Conservation (phyloP, 2,113 vertebrate species). For the Rhynchomys soricoides region DNA sequence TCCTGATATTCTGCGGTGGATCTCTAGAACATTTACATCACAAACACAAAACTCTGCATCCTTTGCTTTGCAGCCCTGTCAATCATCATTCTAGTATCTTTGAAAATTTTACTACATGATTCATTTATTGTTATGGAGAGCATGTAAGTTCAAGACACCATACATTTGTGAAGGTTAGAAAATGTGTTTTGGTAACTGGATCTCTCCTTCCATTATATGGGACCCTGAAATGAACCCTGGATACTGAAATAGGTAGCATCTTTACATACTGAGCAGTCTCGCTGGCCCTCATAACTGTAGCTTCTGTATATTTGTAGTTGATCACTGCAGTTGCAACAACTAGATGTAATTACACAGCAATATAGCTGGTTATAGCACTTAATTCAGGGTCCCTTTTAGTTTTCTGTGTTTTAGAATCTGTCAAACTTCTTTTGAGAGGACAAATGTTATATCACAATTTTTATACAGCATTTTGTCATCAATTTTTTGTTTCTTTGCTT, state of each 20-base stretch:
- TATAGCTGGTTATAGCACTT: neutral
- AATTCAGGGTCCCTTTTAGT: too few species aligned
- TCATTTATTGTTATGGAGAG: neutral
- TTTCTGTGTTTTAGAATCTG: too few species aligned
- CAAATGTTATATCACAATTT: too few species aligned
- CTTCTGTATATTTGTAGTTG: neutral
- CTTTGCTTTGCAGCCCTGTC: neutral
- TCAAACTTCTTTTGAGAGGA: too few species aligned
- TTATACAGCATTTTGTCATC: too few species aligned
- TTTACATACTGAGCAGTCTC: neutral
- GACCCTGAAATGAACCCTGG: neutral
- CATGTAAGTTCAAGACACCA: neutral
- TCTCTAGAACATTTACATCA: neutral
- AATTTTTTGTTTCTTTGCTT: too few species aligned
- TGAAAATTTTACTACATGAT: neutral
- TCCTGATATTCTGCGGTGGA: neutral
- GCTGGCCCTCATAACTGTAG: neutral
- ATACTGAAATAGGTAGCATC: neutral
- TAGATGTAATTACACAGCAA: neutral
- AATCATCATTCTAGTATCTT: neutral
- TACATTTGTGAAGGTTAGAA: neutral
- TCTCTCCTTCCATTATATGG: neutral
- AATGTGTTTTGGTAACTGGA: neutral
- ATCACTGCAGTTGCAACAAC: neutral
- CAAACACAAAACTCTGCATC: neutral